Conservation (phyloP, 1,140 invertebrate genomes). For the Frieseomelitta varia region DNA sequence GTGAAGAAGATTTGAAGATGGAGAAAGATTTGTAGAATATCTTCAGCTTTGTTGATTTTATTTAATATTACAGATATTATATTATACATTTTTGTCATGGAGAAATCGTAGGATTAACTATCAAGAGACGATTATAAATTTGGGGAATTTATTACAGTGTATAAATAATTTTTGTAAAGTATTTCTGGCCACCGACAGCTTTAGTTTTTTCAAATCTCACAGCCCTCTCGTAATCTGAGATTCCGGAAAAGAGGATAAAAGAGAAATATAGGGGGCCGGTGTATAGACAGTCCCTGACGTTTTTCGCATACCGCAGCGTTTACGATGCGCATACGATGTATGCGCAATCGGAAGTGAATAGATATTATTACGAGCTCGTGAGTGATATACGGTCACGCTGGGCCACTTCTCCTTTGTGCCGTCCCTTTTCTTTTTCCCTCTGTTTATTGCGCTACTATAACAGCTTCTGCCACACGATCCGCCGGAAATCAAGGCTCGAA, state of each 20-base stretch:
- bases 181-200: no score
- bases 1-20: no score
- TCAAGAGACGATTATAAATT: no score
- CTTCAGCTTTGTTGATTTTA: no score
- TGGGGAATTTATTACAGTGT: no score
- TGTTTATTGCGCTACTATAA: slow-evolving; percentile 31
- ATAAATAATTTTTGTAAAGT: no score
- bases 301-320: slow-evolving; percentile 26
- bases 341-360: slow-evolving; percentile 58
- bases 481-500: slow-evolving; percentile 61
- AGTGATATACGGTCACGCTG: slow-evolving; percentile 53
- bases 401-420: slow-evolving; percentile 42
- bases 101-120: no score
- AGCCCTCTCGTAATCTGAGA: background rate
- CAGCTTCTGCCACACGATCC: slow-evolving; percentile 41
- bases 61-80: no score
- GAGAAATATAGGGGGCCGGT: slow-evolving; percentile 51
- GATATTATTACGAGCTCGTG: slow-evolving; percentile 62
- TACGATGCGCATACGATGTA: slow-evolving; percentile 27
- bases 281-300: slow-evolving; percentile 5
- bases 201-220: background rate
- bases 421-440: slow-evolving; percentile 40
- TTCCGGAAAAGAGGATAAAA: slow-evolving; percentile 72
- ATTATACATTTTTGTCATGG: no score
- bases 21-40: no score